phyloP scores from a whole-genome alignment of 92 coral and sea anemone genomes.

The Zoanthus gigantus region DNA sequence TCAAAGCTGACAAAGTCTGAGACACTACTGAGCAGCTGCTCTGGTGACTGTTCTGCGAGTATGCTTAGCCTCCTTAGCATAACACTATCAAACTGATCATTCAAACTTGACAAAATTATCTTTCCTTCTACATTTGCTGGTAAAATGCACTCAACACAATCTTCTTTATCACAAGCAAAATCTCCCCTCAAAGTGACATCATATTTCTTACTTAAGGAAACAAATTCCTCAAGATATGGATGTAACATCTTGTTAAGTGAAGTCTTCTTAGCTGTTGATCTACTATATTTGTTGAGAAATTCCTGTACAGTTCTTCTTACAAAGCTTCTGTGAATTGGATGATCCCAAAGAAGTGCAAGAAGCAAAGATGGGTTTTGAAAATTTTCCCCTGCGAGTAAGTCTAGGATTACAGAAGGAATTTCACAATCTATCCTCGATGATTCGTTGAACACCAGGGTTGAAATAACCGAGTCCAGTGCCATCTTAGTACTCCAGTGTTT shows the following conservation, averaged over 20 bases:
- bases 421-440: slow-evolving; percentile 35
- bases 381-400: slow-evolving; percentile 62
- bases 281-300: slow-evolving; percentile 13
- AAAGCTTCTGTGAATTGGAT: slow-evolving; percentile 73
- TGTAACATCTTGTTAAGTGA: slow-evolving; percentile 63
- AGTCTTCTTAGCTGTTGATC: slow-evolving; percentile 55
- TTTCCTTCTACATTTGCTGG: slow-evolving; percentile 43
- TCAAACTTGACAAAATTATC: slow-evolving; percentile 2
- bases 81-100: slow-evolving; percentile 22
- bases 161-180: slow-evolving; percentile 43
- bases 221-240: slow-evolving; percentile 79
- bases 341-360: slow-evolving; percentile 70
- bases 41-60: slow-evolving; percentile 48
- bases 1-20: slow-evolving; percentile 63
- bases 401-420: slow-evolving; percentile 60
- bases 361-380: slow-evolving; percentile 86
- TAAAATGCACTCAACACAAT: slow-evolving; percentile 28
- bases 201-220: slow-evolving; percentile 50
- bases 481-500: slow-evolving; percentile 77
- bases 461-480: slow-evolving; percentile 75
- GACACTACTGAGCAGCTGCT: slow-evolving; percentile 44
- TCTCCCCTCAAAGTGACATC: not conserved
- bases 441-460: slow-evolving; percentile 33
- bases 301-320: slow-evolving; percentile 59
- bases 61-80: slow-evolving; percentile 47